These are phyloP conservation scores for Scytalopus superciliaris DNA, from an alignment of 2,113 vertebrate species.

Conservation along the genomic window DNA sequence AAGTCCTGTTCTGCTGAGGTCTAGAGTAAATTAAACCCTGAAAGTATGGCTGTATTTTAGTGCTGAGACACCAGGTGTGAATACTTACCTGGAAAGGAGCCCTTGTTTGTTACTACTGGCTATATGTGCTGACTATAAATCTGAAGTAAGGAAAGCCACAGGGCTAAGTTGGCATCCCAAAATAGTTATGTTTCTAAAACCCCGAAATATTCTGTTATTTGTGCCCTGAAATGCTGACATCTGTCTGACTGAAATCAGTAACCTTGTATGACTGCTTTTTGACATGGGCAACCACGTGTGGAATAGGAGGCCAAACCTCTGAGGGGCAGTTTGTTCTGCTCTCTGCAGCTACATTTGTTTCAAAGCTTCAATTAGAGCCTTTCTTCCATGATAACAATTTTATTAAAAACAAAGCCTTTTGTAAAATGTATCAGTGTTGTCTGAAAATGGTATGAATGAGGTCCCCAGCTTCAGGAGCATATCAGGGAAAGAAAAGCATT, in stretches of 20 bases:
- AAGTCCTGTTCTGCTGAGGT: not conserved
- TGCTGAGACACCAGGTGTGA: constrained; percentile 4
- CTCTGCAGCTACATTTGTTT: not conserved
- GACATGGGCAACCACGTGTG: not conserved
- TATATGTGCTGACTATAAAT: not conserved
- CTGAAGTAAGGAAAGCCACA: not conserved
- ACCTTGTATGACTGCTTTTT: not conserved
- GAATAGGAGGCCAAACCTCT: not conserved
- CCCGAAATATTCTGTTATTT: not conserved
- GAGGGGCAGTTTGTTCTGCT: not conserved
- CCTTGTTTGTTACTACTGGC: not conserved
- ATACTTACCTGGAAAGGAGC: not conserved
- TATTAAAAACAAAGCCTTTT: not conserved
- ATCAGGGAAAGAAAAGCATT: not conserved
- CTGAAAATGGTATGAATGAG: not conserved
- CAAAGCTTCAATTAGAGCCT: not conserved
- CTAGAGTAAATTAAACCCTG: not conserved
- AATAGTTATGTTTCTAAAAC: not conserved
- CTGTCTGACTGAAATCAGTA: not conserved
- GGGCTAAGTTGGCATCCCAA: not conserved
- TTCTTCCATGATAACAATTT: not conserved
- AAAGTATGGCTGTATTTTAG: not conserved
- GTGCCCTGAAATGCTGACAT: not conserved
- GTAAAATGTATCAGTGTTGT: not conserved
- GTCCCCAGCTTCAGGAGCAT: not conserved